Percentiles rank a stretch among this genome's conserved stretches.
Conservation (phyloP, 2,797 vertebrate species). For the Sciurus carolinensis region DNA sequence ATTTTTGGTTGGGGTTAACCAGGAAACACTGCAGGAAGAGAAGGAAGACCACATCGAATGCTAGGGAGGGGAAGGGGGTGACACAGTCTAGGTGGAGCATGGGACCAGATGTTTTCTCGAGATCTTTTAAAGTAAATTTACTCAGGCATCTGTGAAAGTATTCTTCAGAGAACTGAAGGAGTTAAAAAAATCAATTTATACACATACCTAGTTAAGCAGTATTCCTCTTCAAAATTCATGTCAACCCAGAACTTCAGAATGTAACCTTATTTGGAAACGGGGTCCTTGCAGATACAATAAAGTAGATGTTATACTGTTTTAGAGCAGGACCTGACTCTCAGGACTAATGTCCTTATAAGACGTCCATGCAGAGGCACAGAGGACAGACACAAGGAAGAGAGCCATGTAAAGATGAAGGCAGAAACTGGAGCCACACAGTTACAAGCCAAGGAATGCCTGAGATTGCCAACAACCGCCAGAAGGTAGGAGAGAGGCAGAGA, state of each 20-base stretch:
- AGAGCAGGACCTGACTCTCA: background rate
- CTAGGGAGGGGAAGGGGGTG: background rate
- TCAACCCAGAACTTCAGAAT: slow-evolving; percentile 16
- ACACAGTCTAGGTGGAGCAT: too few species aligned
- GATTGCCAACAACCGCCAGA: background rate
- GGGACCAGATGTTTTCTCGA: background rate
- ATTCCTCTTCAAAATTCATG: background rate
- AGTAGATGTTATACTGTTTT: background rate
- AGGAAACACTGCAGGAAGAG: background rate
- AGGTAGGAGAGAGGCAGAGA: background rate
- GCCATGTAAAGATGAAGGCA: background rate
- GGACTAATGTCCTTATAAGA: background rate
- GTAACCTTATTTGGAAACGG: slow-evolving; percentile 27
- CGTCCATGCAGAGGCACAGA: background rate
- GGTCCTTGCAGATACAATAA: background rate
- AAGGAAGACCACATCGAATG: background rate
- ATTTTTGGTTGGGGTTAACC: background rate
- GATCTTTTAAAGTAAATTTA: slow-evolving; percentile 4
- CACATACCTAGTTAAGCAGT: background rate
- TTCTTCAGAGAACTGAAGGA: background rate
- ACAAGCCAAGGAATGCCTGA: background rate
- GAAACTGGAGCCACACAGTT: background rate
- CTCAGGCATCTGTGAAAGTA: background rate
- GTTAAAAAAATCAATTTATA: background rate
- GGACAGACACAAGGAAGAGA: background rate